These are phyloP conservation scores for Heteromormyrus szaboi DNA, from an alignment of 2,797 vertebrate species.

Conservation along the genomic window DNA sequence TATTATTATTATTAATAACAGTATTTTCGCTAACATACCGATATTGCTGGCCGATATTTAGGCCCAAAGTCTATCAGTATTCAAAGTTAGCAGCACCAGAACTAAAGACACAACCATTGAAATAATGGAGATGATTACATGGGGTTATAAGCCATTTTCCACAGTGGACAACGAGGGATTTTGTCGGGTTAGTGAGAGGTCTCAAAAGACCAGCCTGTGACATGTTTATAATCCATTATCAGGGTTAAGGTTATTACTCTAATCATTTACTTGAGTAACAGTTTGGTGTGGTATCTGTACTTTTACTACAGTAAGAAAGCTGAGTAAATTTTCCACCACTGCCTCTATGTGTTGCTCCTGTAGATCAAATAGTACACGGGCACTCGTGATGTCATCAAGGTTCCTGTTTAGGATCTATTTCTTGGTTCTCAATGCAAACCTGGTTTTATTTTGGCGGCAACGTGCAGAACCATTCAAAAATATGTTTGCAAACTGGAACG, in stretches of 20 bases:
- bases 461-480: not conserved
- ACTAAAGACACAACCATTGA: not conserved
- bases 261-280: not conserved
- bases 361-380: not conserved
- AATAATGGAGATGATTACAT: not conserved
- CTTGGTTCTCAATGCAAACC: not conserved
- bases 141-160: not conserved
- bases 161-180: not conserved
- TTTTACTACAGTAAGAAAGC: not conserved
- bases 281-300: not conserved
- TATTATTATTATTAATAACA: not conserved
- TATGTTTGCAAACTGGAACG: not conserved
- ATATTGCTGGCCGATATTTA: not conserved
- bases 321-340: not conserved
- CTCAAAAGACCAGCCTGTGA: not conserved
- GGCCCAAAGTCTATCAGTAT: not conserved
- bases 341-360: not conserved
- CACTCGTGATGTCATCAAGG: not conserved
- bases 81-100: not conserved
- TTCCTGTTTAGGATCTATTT: not conserved
- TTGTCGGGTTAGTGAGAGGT: not conserved
- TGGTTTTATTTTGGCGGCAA: not conserved
- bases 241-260: not conserved
- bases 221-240: not conserved
- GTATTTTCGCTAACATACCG: not conserved